phyloP scores from a whole-genome alignment of 2,888 invertebrate genomes.

The Heliconius charithonia region DNA sequence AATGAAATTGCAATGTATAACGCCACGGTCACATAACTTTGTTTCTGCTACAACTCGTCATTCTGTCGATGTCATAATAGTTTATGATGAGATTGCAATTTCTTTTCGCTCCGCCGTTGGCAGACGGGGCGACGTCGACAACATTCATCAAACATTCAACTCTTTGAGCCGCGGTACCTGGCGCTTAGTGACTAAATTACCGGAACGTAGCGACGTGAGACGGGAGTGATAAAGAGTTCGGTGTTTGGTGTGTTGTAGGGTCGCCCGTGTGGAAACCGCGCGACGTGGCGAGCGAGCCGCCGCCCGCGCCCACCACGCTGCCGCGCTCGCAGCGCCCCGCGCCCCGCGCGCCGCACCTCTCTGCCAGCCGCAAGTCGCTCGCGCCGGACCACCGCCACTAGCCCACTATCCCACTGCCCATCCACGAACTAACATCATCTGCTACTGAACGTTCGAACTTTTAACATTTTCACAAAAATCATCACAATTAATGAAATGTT shows the following conservation, averaged over 20 bases:
- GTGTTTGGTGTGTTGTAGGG: constrained; percentile 91
- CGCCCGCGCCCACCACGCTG: constrained; percentile 73
- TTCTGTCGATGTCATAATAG: background rate
- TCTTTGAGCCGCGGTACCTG: constrained; percentile 76
- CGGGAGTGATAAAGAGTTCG: constrained; percentile 76
- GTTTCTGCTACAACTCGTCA: background rate
- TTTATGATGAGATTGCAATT: constrained; percentile 42
- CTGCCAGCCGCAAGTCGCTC: constrained; percentile 82
- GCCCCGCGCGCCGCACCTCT: constrained; percentile 76
- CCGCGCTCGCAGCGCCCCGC: constrained; percentile 77
- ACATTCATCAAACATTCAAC: constrained; percentile 85
- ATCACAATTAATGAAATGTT: background rate
- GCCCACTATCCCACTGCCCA: background rate
- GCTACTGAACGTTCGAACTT: constrained; percentile 7
- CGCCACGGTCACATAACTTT: background rate
- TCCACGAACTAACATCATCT: background rate
- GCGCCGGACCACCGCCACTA: constrained; percentile 75
- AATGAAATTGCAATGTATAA: constrained; percentile 41
- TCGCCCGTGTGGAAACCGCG: constrained; percentile 99
- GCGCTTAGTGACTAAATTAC: constrained; percentile 68
- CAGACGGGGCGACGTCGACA: constrained; percentile 57
- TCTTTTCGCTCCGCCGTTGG: constrained; percentile 32
- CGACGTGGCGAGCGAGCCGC: constrained; percentile 87
- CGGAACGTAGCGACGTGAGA: constrained; percentile 51
- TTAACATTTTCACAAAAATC: background rate